Conservation (phyloP, 2,888 invertebrate genomes). For the Exephanes ischioxanthus region DNA sequence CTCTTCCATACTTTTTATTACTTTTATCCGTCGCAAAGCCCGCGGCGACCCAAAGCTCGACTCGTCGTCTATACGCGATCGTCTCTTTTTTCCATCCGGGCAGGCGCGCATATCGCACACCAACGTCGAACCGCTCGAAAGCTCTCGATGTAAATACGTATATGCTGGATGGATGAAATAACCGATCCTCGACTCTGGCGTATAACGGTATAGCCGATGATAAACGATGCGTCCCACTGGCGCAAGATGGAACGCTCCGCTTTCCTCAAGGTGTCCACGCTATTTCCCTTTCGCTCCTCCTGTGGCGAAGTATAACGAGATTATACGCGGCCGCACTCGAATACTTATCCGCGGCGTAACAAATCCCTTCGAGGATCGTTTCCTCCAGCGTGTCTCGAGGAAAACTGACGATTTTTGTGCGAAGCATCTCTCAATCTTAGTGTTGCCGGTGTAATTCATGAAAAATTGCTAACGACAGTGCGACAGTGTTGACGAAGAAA, state of each 20-base stretch:
- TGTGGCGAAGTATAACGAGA: slow-evolving; percentile 55
- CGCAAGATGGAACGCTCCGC: slow-evolving; percentile 74
- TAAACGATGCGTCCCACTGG: slow-evolving; percentile 74
- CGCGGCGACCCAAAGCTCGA: slow-evolving; percentile 1
- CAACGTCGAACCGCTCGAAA: slow-evolving; percentile 16
- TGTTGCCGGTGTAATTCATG: background rate
- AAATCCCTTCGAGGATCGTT: slow-evolving; percentile 46
- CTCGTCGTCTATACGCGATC: slow-evolving; percentile 32
- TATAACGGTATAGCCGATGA: slow-evolving; percentile 69
- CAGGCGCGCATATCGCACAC: slow-evolving; percentile 1
- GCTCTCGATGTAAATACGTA: slow-evolving; percentile 55
- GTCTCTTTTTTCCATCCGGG: slow-evolving; percentile 21
- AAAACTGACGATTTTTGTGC: background rate
- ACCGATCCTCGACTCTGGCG: slow-evolving; percentile 60
- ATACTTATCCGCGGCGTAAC: slow-evolving; percentile 53
- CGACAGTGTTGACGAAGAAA: background rate
- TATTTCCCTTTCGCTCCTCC: slow-evolving; percentile 21
- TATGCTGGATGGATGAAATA: slow-evolving; percentile 73
- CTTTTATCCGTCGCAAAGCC: slow-evolving; percentile 44
- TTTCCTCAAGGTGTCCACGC: slow-evolving; percentile 58
- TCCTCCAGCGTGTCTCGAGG: background rate
- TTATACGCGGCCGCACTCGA: slow-evolving; percentile 42
- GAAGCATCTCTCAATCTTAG: background rate
- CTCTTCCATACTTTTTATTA: slow-evolving; percentile 55
- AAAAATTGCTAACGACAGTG: background rate